Evolutionary conservation across 2,888 invertebrate species (phyloP).

Genomic region (Atherix ibis): DNA sequence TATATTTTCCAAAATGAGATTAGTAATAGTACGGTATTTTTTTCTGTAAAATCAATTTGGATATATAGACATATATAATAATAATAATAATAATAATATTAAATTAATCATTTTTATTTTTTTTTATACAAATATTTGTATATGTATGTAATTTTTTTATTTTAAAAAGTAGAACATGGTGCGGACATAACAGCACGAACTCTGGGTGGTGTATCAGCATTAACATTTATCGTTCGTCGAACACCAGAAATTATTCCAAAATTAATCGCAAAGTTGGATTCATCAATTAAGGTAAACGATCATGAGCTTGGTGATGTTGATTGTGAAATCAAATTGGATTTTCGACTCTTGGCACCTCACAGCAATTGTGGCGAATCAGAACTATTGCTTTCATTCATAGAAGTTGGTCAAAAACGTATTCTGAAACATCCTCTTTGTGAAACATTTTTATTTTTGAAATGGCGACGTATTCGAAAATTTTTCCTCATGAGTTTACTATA

Average conservation of each 20-base stretch:
- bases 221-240: conserved; percentile 68
- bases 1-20: too few species aligned
- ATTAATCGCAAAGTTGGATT: conserved; percentile 52
- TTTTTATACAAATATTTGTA: too few species aligned
- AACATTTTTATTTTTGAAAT: conserved; percentile 69
- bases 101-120: too few species aligned
- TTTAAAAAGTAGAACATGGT: conserved; percentile 54
- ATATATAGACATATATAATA: too few species aligned
- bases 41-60: too few species aligned
- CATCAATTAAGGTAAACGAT: conserved; percentile 61
- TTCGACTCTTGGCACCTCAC: conserved; percentile 43
- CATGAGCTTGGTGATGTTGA: conserved; percentile 76
- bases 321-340: conserved; percentile 60
- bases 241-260: conserved; percentile 68
- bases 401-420: conserved; percentile 64
- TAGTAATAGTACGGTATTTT: too few species aligned
- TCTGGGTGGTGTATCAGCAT: conserved; percentile 62
- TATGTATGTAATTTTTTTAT: too few species aligned
- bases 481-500: conserved; percentile 64
- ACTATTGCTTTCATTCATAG: conserved; percentile 52
- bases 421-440: conserved; percentile 73
- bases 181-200: conserved; percentile 69
- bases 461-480: conserved; percentile 67
- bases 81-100: too few species aligned
- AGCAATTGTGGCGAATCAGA: conserved; percentile 51